Base-by-base conservation (phyloP, 1,140 invertebrate species). In the Zaprionus tsacasi region DNA sequence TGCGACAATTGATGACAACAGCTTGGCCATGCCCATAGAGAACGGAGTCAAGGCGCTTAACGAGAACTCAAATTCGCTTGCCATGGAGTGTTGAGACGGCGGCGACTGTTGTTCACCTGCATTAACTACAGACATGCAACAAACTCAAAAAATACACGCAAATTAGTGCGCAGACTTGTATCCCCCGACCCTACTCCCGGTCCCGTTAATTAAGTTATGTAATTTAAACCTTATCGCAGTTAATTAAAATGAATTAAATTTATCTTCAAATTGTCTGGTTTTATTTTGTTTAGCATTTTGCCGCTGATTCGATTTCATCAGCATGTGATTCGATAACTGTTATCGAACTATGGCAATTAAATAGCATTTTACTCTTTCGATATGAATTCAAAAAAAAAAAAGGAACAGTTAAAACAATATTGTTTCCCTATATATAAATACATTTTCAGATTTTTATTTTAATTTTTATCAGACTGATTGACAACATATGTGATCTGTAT, bases 61-160 rank as follows among this genome's bases (percentile, higher is more conserved):
- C 60, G 92, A 93, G 56, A 93, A 93, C 58, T 93, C 92, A 40
- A 93, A 93, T 76, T 93, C 92, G 4, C 69, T 93, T 50, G 92
- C 91, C 56, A 93, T 93, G 92, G 92, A 93, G 63, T 92, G 92
- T 76, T 88, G 70, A 83, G 66, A 52, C 21, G 17, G 36, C 38
- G n/a, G n/a, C 40, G 38, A n/a, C 54, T 12, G 12, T 27, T 45
- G 17, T 65, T 30, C 5, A 71, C 59, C 69, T 71, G 57, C 54
- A 61, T 56, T 33, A 63, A 27, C 6, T n/a, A 57, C 17, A 30
- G 43, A 40, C 13, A 40, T 21, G 40, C 69, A 58, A 55, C 35
- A 73, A 21, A 67, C 10, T 60, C 36, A 43, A 15, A 65, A 65
- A 25, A 69, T 36, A 59, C 33, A 72, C 45, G 57, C 58, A 54